phyloP scores from a whole-genome alignment of 2,888 invertebrate species.

The Conchocele bisecta region DNA sequence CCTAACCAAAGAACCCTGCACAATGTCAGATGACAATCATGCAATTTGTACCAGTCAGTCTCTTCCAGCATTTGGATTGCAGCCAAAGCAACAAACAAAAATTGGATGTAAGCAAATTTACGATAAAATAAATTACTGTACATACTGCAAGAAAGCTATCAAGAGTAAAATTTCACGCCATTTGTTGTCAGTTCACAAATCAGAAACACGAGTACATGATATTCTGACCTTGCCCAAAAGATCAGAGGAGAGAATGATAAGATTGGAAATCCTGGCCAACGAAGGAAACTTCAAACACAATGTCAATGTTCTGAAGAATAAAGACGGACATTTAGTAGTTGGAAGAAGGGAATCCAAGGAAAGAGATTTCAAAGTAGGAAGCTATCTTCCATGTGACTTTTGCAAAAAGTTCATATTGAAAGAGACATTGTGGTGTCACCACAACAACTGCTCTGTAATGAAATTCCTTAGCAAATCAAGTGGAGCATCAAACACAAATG shows the following conservation, averaged over 20 bases:
- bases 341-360: constrained; percentile 11
- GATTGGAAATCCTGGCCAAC: constrained; percentile 47
- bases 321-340: constrained; percentile 26
- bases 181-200: constrained; percentile 33
- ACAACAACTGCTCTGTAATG: constrained; percentile 18
- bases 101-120: constrained; percentile 43
- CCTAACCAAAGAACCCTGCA: background rate
- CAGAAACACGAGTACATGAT: constrained; percentile 22
- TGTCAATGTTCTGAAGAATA: constrained; percentile 28
- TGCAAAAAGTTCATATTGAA: constrained; percentile 39
- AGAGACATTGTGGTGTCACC: constrained; percentile 30
- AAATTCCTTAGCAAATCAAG: constrained; percentile 2
- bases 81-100: constrained; percentile 18
- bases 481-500: background rate
- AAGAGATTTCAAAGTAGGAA: constrained; percentile 14
- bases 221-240: constrained; percentile 30
- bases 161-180: constrained; percentile 44
- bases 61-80: constrained; percentile 10
- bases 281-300: constrained; percentile 55
- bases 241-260: constrained; percentile 30
- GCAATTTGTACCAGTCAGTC: background rate
- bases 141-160: constrained; percentile 38
- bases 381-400: constrained; percentile 34
- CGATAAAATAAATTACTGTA: constrained; percentile 49
- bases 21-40: background rate